Evolutionary conservation across 2,113 vertebrate species (phyloP).

Genomic region (Tychaedon coryphoeus): DNA sequence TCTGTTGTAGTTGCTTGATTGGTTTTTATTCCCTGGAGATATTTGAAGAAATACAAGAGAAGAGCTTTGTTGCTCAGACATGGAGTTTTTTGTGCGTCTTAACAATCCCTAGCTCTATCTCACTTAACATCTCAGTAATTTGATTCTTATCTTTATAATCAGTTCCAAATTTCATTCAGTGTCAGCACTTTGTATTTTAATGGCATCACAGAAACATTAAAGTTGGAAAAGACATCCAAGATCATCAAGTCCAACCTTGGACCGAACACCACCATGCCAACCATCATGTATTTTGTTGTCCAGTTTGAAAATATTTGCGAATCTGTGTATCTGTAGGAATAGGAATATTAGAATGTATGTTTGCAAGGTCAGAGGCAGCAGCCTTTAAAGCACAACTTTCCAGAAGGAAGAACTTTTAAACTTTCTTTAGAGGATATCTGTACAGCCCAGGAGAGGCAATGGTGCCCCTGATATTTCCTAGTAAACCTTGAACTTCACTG

Average conservation of each 20-base stretch:
- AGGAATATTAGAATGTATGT: not conserved
- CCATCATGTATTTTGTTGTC: not conserved
- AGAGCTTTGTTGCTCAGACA: not conserved
- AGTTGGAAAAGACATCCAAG: not conserved
- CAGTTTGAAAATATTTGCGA: not conserved
- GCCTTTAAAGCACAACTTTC: not conserved
- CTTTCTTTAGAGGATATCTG: not conserved
- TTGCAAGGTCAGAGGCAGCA: not conserved
- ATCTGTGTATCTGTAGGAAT: not conserved
- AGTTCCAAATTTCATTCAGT: not conserved
- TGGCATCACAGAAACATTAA: not conserved
- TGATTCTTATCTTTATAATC: not conserved
- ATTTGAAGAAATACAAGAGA: not conserved
- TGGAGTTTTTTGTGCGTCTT: not conserved
- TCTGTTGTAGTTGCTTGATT: not conserved
- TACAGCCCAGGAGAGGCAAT: not conserved
- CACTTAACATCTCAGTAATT: not conserved
- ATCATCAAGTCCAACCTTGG: not conserved
- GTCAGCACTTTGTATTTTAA: not conserved
- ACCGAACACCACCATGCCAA: accelerated
- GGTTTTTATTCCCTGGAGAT: not conserved
- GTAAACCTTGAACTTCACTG: not conserved
- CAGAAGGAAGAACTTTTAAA: not conserved
- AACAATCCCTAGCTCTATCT: not conserved
- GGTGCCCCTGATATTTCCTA: not conserved